Conservation (phyloP, 2,797 vertebrate species). For the Fistularia tabacaria region DNA sequence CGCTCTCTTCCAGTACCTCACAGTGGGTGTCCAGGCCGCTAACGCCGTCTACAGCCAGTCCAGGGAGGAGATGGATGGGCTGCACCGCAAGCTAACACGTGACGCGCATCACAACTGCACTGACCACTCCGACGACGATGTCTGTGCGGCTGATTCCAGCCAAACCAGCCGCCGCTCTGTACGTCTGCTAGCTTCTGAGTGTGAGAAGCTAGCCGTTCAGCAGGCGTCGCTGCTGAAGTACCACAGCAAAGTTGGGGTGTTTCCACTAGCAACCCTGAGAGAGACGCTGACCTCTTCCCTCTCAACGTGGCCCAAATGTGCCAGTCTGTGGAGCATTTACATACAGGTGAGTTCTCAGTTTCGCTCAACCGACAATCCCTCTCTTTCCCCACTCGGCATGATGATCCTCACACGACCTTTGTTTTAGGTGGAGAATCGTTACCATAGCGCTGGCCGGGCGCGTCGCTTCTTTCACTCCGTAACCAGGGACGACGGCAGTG, state of each 20-base stretch:
- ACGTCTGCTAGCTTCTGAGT: conserved; percentile 45
- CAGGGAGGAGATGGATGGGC: conserved; percentile 55
- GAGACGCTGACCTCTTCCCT: conserved; percentile 78
- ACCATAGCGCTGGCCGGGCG: conserved; percentile 82
- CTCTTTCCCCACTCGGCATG: not conserved
- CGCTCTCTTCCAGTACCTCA: conserved; percentile 91
- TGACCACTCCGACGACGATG: not conserved
- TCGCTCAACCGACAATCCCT: not conserved
- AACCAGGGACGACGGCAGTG: conserved; percentile 64
- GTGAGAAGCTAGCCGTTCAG: conserved; percentile 79
- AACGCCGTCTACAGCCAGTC: conserved; percentile 72
- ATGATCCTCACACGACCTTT: conserved; percentile 4
- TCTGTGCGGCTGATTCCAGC: no score
- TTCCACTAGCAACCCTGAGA: conserved; percentile 82
- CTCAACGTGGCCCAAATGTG: conserved; percentile 74
- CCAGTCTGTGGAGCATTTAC: conserved; percentile 83
- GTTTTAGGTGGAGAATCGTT: conserved; percentile 78
- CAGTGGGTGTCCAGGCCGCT: conserved; percentile 83
- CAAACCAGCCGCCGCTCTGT: not conserved
- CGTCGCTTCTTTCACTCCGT: conserved; percentile 85
- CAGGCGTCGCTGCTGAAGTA: conserved; percentile 79
- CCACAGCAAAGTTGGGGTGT: conserved; percentile 76
- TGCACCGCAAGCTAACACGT: conserved; percentile 19
- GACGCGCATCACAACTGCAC: conserved; percentile 3
- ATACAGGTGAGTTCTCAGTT: conserved; percentile 62